phyloP scores from a whole-genome alignment of 2,113 vertebrate genomes.

The Diphyllodes magnificus region DNA sequence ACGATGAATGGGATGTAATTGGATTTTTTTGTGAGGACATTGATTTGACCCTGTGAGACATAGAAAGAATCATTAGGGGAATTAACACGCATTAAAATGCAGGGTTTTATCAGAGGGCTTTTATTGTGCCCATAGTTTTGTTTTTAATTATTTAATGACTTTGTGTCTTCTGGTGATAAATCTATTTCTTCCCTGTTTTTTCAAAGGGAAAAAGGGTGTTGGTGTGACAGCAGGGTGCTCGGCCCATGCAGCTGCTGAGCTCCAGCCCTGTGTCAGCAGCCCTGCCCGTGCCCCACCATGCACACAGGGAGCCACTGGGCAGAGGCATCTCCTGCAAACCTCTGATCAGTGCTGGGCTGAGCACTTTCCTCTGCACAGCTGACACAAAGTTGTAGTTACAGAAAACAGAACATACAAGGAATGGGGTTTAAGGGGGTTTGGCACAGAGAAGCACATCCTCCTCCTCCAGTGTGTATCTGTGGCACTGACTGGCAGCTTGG shows the following conservation, averaged over 20 bases:
- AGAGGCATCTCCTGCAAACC: background rate
- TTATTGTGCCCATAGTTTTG: conserved; percentile 75
- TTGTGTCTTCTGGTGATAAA: conserved; percentile 73
- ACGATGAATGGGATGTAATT: conserved; percentile 77
- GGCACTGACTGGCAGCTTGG: fast-evolving
- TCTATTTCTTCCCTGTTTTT: conserved; percentile 39
- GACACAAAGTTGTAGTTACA: background rate
- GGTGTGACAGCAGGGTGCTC: background rate
- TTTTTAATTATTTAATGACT: conserved; percentile 81
- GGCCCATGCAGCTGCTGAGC: background rate
- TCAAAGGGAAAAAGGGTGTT: background rate
- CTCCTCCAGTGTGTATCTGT: fast-evolving
- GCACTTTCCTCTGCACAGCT: background rate
- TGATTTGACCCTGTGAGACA: conserved; percentile 78
- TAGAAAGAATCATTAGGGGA: conserved; percentile 72
- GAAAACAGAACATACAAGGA: background rate
- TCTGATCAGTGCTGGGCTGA: fast-evolving
- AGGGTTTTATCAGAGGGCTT: conserved; percentile 63
- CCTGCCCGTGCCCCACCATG: background rate
- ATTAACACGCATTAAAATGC: conserved; percentile 74
- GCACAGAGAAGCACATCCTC: background rate
- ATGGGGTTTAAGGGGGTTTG: background rate
- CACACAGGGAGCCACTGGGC: background rate
- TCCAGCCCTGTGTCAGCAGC: background rate
- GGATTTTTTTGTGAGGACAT: conserved; percentile 78